phyloP scores from a whole-genome alignment of 2,113 vertebrate genomes.

The Perccottus glenii region DNA sequence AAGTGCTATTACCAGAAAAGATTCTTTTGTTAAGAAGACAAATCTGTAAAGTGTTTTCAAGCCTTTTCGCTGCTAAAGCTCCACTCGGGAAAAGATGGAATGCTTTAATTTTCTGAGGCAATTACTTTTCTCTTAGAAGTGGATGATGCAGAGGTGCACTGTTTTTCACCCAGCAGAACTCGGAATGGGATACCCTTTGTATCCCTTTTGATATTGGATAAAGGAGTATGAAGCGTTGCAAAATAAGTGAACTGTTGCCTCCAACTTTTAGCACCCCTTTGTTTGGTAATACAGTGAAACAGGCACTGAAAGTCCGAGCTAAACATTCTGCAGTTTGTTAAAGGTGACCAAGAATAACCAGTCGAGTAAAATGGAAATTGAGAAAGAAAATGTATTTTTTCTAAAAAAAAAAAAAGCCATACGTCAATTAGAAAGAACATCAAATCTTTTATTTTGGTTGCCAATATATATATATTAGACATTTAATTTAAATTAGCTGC shows the following conservation, averaged over 20 bases:
- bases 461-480: too few relatives aligned
- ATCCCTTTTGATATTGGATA: neutral
- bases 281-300: neutral
- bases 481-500: too few relatives aligned
- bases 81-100: neutral
- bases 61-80: neutral
- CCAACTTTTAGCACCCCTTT: neutral
- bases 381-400: too few relatives aligned
- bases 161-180: neutral
- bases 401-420: too few relatives aligned
- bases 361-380: too few relatives aligned
- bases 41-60: slow-evolving; percentile 21
- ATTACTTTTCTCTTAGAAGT: slow-evolving; percentile 12
- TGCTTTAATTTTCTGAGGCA: slow-evolving; percentile 16
- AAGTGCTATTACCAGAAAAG: slow-evolving; percentile 27
- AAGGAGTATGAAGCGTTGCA: neutral
- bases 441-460: too few relatives aligned
- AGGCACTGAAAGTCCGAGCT: too few relatives aligned
- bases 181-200: neutral
- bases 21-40: slow-evolving; percentile 42
- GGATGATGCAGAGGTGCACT: slow-evolving; percentile 20
- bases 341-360: too few relatives aligned
- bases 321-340: too few relatives aligned
- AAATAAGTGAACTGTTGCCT: neutral
- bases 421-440: too few relatives aligned